Evolutionary conservation across 2,113 vertebrate genomes (phyloP), one percentile per base, ranked within the genome.

Genomic region (Candoia aspera): DNA sequence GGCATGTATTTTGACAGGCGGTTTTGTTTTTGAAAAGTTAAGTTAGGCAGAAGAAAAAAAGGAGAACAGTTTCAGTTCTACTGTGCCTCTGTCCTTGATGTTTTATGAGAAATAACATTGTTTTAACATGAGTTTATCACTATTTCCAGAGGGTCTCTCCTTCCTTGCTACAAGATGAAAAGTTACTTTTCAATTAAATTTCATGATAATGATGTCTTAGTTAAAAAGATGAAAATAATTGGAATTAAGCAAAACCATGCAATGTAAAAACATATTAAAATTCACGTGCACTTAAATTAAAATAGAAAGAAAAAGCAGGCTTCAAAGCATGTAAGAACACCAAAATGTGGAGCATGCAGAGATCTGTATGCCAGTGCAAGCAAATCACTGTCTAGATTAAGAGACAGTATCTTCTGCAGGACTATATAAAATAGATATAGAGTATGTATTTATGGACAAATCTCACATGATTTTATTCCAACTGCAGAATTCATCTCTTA

Each of bases 351-450:
- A 90, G 92, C 95, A 58, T 68, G 90, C 88, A 86, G 62, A 94
- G 91, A 93, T 94, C 86, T 62, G 94, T 21, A 33, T 85, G 87
- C 33, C 26, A 23, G 73, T 91, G 79, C 89, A 94, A 94, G 90
- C 92, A 24, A 85, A 0, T 0, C 2, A 85, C 84, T 90, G 92
- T 88, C 90, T 37, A 90, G 46, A 93, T 24, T 54, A 96, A 95
- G 96, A 97, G 97, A 96, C 96, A 97, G 97, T 94, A 97, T 89
- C 91, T 96, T 96, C 96, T 95, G 94, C 92, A 97, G 96, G 95
- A 96, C 97, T 93, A 94, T 94, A 93, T 12, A 0, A n/a, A 91
- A 62, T 33, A 93, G 19, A 55, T 5, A 91, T 59, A 42, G n/a
- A n/a, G n/a, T 42, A 73, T 57, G 64, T 93, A 37, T 21, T 42